Evolutionary conservation across 1,140 invertebrate species (phyloP), one percentile per base, ranked within the genome.

Genomic region (Leptopilina boulardi): DNA sequence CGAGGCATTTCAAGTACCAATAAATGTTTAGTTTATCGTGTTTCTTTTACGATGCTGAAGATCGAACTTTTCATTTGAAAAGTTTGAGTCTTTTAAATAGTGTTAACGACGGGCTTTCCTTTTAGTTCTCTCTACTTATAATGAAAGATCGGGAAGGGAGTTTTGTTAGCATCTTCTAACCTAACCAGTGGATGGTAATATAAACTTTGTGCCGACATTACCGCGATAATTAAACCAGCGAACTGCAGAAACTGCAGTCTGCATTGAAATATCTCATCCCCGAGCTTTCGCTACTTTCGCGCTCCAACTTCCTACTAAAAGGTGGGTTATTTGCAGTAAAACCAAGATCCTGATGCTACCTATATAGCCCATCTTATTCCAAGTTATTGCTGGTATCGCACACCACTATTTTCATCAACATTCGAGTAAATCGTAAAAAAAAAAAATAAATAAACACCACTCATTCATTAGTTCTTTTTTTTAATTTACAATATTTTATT

Each of bases 321-420:
- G 85, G 83, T 79, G 80, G 83, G 83, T 88, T 88, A 88, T 88
- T 87, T 88, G 86, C 87, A 88, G 87, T 88, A 88, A 88, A 87
- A 86, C 83, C 83, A 34, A 83, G 84, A 87, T 84, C 26, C 15
- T 66, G 75, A 74, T 75, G 66, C 74, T 73, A 56, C 77, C 73
- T 77, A n/a, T n/a, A n/a, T n/a, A 74, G 72, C 51, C 51, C 66
- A 38, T 70, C 26, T 26, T 41, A 13, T 42, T 47, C 15, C 15
- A 51, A 51, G 47, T 51, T 51, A 51, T 51, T 51, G 47, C 47
- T 18, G 6, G 47, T 51, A 51, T 51, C 47, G 47, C 47, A 51
- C 47, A 51, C 47, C 47, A 51, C 47, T 51, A 51, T 51, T 51
- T 51, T 51, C 47, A 51, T 51, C 47, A 51, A n/a, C 47, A 51